These are phyloP conservation scores for Aplysina aerophoba DNA, from an alignment of 37 sponge, comb jelly and placozoan genomes.

Conservation along the genomic window DNA sequence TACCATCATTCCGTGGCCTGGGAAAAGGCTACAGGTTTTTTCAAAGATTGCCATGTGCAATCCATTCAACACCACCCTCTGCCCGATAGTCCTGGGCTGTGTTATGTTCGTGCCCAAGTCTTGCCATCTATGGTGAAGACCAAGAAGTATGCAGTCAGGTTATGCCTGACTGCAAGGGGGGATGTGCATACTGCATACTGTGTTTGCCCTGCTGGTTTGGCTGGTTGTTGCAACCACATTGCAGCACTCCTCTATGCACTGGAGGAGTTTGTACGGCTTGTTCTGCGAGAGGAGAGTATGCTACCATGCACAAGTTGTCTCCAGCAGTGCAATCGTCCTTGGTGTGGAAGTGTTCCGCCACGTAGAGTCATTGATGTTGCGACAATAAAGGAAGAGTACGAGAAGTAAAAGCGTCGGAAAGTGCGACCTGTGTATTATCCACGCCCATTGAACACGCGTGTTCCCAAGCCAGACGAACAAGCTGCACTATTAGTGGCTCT, in stretches of 20 bases:
- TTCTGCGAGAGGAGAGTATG: background rate
- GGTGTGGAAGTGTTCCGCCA: conserved; percentile 19
- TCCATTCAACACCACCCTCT: conserved; percentile 20
- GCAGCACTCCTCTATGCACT: conserved; percentile 25
- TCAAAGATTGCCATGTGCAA: conserved; percentile 44
- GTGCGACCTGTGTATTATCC: conserved; percentile 10
- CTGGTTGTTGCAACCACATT: conserved; percentile 48
- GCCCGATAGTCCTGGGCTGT: conserved; percentile 15
- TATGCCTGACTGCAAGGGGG: conserved; percentile 10
- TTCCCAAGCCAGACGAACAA: conserved; percentile 26
- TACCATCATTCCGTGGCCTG: conserved; percentile 23
- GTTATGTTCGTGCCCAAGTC: conserved; percentile 17
- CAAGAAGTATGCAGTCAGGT: conserved; percentile 17
- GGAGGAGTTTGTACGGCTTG: conserved; percentile 24
- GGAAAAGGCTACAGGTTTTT: conserved; percentile 50
- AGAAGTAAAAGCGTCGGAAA: background rate
- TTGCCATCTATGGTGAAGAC: conserved; percentile 30
- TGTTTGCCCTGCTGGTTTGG: conserved; percentile 39
- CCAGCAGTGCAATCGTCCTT: conserved; percentile 39
- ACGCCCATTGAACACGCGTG: conserved; percentile 22
- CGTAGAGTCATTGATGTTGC: conserved; percentile 21
- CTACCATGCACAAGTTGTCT: conserved; percentile 36
- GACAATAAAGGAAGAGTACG: conserved; percentile 36
- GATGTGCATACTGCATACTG: conserved; percentile 26
- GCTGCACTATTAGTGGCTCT: conserved; percentile 22